These are phyloP conservation scores for Characodon lateralis DNA, from an alignment of 2,797 vertebrate species.

Conservation along the genomic window DNA sequence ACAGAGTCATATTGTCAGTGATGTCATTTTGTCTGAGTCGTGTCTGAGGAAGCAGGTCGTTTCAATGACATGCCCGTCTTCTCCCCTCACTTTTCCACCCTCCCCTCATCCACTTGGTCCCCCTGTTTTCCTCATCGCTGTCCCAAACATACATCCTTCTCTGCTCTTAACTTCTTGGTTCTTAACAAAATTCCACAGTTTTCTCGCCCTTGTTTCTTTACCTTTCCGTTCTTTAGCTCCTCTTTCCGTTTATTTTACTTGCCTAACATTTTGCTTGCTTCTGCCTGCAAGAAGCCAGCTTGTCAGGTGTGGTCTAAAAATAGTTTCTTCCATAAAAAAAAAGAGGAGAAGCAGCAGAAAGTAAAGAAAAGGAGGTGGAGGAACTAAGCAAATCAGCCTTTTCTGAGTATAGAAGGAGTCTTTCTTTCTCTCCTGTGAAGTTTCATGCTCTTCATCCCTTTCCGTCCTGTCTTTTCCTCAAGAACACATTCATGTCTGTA, in stretches of 20 bases:
- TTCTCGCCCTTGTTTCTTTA: not conserved
- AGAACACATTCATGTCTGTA: slow-evolving; percentile 17
- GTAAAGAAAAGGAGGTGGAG: slow-evolving; percentile 21
- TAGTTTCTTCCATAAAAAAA: slow-evolving; percentile 40
- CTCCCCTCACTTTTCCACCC: slow-evolving; percentile 14
- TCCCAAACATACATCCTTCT: not conserved
- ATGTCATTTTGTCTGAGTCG: slow-evolving; percentile 68
- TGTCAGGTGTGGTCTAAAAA: slow-evolving; percentile 64
- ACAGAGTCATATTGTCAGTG: slow-evolving; percentile 56
- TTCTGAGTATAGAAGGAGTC: not conserved
- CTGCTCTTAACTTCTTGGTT: not conserved
- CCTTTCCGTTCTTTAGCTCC: not conserved
- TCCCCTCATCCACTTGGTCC: not conserved
- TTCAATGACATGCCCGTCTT: slow-evolving; percentile 65
- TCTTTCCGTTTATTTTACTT: not conserved
- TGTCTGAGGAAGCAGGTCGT: slow-evolving; percentile 69
- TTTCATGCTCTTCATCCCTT: not conserved
- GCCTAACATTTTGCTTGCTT: slow-evolving; percentile 30
- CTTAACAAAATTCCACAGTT: not conserved
- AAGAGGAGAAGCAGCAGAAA: not conserved
- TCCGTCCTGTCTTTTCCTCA: slow-evolving; percentile 12
- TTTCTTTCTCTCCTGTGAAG: not conserved
- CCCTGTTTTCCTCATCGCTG: not conserved
- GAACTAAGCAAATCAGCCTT: slow-evolving; percentile 13
- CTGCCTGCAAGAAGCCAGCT: slow-evolving; percentile 41